Base-by-base conservation (phyloP, 2,888 invertebrate species). In the Agapetus fuscipes region DNA sequence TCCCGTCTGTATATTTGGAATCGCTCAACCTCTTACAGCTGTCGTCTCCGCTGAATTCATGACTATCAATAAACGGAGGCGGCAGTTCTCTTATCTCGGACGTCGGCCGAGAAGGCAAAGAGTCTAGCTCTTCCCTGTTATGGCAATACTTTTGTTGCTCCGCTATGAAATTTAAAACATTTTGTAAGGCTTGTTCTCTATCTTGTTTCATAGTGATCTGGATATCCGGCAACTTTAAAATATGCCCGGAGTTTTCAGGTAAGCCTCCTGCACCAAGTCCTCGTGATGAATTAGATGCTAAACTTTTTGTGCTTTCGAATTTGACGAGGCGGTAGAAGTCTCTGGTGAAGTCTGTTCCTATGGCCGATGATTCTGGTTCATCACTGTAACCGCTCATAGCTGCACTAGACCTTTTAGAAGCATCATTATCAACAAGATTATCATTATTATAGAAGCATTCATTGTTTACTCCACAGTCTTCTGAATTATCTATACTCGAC, bases 261-360 rank as follows among this genome's bases (percentile, higher is more conserved):
- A 72, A 58, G 36, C 65, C 67, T 16, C 67, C 71, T 3, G 45
- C 38, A 7, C 78, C 75, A 29, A 78, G 59, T 49, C 78, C 78
- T 55, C 78, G 71, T 39, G 80, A 81, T 30, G 81, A 81, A 52
- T 79, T 82, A 24, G 82, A 82, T 28, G 82, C 83, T 55, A 84
- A 64, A 57, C 83, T 83, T 58, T 82, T 83, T 45, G 80, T 83
- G 60, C 83, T 84, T 57, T 83, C 85, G 55, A 83, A 83, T 61
- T 83, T 83, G 31, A 84, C 84, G 46, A 85, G 72, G 20, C 83
- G 75, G 57, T 85, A 85, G 59, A 84, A 85, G 60, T 85, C 85
- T 48, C 83, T 66, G 3, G 83, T 84, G 53, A 85, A 85, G 57
- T 83, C 82, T 10, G 80, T 73, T 13, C 82, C 82, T 13, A 81